Conservation (phyloP, 2,888 invertebrate species). For the Amiota minor region DNA sequence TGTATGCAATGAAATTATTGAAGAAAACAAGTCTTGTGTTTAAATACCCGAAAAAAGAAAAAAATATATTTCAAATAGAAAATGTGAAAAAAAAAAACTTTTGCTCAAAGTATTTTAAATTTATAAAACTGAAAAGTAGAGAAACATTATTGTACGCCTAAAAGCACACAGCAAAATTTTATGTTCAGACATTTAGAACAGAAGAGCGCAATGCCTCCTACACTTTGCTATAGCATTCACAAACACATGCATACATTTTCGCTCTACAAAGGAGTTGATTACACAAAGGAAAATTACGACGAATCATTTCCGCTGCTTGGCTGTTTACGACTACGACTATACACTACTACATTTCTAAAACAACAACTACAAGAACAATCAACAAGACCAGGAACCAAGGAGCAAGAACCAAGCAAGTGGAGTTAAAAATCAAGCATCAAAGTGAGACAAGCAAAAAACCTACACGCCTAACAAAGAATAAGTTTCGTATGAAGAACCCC, state of each 20-base stretch:
- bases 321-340: constrained; percentile 52
- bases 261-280: constrained; percentile 70
- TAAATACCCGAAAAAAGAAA: no score
- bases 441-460: constrained; percentile 55
- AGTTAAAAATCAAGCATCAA: constrained; percentile 47
- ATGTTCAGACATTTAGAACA: constrained; percentile 32
- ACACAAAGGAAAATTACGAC: constrained; percentile 73
- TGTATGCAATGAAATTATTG: no score
- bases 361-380: constrained; percentile 43
- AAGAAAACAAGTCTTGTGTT: no score
- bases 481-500: not conserved
- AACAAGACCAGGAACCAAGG: constrained; percentile 45
- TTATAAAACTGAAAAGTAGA: no score
- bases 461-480: not conserved
- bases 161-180: constrained; percentile 39
- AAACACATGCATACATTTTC: constrained; percentile 42
- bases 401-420: constrained; percentile 34
- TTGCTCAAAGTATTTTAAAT: no score
- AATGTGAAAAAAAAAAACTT: constrained; percentile 32
- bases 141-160: constrained; percentile 39
- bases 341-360: constrained; percentile 19
- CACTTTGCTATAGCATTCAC: not conserved
- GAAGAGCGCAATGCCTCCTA: constrained; percentile 25
- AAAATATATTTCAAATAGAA: no score
- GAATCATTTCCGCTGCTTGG: constrained; percentile 73